phyloP scores from a whole-genome alignment of 2,113 vertebrate species.

The Melanerpes aurifrons region DNA sequence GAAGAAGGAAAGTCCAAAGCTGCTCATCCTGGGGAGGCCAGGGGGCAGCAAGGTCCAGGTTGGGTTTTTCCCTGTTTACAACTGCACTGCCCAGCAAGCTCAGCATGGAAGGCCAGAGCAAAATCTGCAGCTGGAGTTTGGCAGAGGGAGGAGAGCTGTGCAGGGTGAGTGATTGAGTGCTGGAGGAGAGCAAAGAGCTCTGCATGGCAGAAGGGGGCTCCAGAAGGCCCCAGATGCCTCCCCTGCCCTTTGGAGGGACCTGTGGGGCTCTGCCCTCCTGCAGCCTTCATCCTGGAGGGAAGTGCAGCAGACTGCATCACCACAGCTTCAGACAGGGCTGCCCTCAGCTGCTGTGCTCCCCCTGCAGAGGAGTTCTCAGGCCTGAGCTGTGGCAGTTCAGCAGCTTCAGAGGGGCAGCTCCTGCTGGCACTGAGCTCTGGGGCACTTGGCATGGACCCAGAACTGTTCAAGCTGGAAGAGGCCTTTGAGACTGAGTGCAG shows the following conservation, averaged over 20 bases:
- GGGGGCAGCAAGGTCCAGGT: constrained; percentile 33
- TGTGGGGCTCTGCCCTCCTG: neutral
- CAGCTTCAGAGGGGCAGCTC: no score
- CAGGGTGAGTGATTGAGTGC: neutral
- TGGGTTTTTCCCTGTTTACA: neutral
- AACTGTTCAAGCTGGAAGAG: no score
- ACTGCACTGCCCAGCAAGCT: neutral
- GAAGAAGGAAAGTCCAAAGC: neutral
- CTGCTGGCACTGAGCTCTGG: no score
- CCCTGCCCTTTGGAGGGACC: neutral
- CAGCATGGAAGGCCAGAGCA: neutral
- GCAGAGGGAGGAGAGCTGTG: neutral
- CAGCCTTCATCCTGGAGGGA: neutral
- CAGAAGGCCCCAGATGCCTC: neutral
- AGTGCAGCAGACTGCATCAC: neutral
- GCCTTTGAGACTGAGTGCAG: no score
- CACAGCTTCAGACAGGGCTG: neutral
- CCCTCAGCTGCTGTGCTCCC: neutral
- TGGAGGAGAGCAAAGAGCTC: neutral
- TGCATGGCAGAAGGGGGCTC: neutral
- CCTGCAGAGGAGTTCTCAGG: fast-evolving
- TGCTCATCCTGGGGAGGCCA: neutral
- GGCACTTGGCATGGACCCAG: no score
- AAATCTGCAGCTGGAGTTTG: neutral
- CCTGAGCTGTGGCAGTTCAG: no score